Base-by-base conservation (phyloP, 2,797 vertebrate species). In the Chrysocyon brachyurus region DNA sequence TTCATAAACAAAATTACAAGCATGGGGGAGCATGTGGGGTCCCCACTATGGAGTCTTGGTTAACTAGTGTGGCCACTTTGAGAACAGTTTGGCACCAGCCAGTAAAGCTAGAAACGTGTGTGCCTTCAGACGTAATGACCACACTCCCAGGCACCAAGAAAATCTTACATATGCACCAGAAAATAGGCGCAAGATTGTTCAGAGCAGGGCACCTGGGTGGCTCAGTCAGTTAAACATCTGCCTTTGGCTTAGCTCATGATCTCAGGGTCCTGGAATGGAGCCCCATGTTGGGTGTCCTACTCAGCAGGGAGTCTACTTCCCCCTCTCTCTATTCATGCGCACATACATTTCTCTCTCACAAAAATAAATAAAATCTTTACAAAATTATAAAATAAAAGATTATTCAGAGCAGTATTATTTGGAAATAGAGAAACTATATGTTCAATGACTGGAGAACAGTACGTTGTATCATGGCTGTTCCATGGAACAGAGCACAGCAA, bases 381-480 rank as follows among this genome's bases (percentile, higher is more conserved):
- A 59, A 19, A 59, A 57, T 57, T 22, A 59, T 7, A 59, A 46
- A 46, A 46, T 46, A 46, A 46, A 46, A 46, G 40, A 46, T 46
- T 46, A 46, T 46, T 46, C 40, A 46, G 40, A 46, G 61, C 22
- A 49, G 46, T 59, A 15, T 36, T 75, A 28, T n/a, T 26, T 22
- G 61, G 59, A 90, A 96, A 70, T 19, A 52, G 73, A 57, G 86
- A 86, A 73, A 52, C 11, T 75, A 7, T 31, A 31, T 49, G 15
- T 8, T 10, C 31, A 14, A 15, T 75, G 36, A 59, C 40, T 52
- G 24, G 31, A 90, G 52, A 33, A 52, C 24, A 54, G 14, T 66
- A 28, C 40, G 10, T 4, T 87, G 16, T 75, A 7, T 33, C 22
- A 36, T 0, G 46, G 49, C 36, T n/a, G 36, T 4, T 75, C 31